Evolutionary conservation across 2,797 vertebrate genomes (phyloP).

Genomic region (Pangasius macronema): DNA sequence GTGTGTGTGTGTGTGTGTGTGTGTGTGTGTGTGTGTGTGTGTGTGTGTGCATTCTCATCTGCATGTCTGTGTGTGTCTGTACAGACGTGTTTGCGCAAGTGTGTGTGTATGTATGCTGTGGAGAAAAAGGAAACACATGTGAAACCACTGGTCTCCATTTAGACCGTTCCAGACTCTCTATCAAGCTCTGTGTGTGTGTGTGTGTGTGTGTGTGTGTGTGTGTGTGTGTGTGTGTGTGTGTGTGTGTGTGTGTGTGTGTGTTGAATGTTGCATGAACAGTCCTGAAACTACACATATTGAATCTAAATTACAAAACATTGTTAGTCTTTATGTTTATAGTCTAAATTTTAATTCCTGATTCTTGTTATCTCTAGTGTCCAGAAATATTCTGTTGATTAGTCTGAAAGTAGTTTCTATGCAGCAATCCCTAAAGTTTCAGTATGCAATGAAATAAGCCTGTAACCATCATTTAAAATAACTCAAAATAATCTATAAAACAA

Average conservation of each 20-base stretch:
- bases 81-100: background rate
- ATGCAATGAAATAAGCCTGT: background rate
- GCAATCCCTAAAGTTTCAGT: background rate
- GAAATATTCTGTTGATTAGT: background rate
- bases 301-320: background rate
- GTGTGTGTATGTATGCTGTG: background rate
- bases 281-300: background rate
- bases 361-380: background rate
- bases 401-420: background rate
- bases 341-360: background rate
- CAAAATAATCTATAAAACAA: background rate
- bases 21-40: constrained; percentile 1
- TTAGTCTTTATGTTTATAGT: background rate
- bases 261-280: background rate
- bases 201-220: too few relatives aligned
- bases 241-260: too few relatives aligned
- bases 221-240: too few relatives aligned
- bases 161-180: background rate
- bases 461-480: background rate
- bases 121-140: constrained; percentile 25
- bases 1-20: constrained; percentile 15
- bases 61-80: constrained; percentile 22
- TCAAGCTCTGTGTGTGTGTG: background rate
- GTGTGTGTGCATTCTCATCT: constrained; percentile 7
- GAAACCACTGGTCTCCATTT: constrained; percentile 14